Percentiles rank a stretch among this genome's conserved stretches.
These are phyloP conservation scores for Bolinopsis microptera DNA, from an alignment of 37 sponge, comb jelly and placozoan species.

Conservation along the genomic window DNA sequence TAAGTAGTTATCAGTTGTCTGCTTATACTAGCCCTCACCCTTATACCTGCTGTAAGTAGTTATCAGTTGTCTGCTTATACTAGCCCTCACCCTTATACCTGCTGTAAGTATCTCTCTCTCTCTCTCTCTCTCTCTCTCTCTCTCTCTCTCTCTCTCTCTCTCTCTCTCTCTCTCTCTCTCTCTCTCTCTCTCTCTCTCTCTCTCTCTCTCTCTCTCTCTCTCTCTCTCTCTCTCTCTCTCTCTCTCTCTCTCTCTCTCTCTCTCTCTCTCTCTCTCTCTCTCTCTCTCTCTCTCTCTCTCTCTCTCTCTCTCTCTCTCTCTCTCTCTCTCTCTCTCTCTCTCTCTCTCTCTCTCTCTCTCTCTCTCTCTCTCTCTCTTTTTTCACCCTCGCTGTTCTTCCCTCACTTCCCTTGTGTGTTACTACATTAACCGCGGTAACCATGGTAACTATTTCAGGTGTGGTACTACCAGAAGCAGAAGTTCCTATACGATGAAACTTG, in stretches of 20 bases:
- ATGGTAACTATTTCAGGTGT: slow-evolving; percentile 68
- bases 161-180: background rate
- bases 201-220: background rate
- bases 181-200: slow-evolving; percentile 19
- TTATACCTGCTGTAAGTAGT: background rate
- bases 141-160: slow-evolving; percentile 5
- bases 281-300: slow-evolving; percentile 12
- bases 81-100: slow-evolving; percentile 1
- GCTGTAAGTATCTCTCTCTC: background rate
- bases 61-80: background rate
- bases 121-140: background rate
- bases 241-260: slow-evolving; percentile 14
- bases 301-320: background rate
- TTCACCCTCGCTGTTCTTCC: too few relatives aligned
- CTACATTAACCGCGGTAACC: background rate
- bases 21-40: background rate
- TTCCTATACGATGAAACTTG: slow-evolving; percentile 84
- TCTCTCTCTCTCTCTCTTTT: too few relatives aligned
- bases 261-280: background rate
- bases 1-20: background rate
- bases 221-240: background rate
- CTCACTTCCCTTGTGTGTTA: too few relatives aligned
- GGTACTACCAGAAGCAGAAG: slow-evolving; percentile 72
- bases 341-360: slow-evolving; percentile 27
- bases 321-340: background rate